Evolutionary conservation across 2,113 vertebrate species (phyloP), one percentile per base, ranked within the genome.

Genomic region (Onychorhynchus coronatus): DNA sequence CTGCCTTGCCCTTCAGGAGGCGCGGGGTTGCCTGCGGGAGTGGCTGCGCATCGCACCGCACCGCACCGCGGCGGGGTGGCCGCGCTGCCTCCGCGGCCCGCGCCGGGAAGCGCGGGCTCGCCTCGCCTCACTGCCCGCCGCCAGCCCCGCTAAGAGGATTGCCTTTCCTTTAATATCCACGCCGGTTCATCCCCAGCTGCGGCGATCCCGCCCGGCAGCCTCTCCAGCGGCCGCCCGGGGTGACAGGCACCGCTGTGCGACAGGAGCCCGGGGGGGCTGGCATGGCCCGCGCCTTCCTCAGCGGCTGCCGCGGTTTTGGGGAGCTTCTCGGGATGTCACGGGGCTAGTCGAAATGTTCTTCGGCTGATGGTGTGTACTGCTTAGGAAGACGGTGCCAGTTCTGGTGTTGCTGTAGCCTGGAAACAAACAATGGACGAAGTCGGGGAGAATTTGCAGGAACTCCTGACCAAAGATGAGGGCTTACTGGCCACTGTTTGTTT

Each of bases 141-240:
- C 81, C 92, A 30, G 35, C 71, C 82, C 88, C 86, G 55, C 74
- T 98, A 99, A 99, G 98, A 98, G 98, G 98, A 99, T 99, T 99
- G 98, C 56, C 58, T 97, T 98, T 98, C 98, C 97, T 98, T 98
- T 98, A 98, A 98, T 99, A 98, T 91, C 98, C 90, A 39, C 85
- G 91, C 88, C 78, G 91, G 97, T 94, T 97, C 89, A 85, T 91
- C 95, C 89, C 74, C 53, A 93, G 88, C 93, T 82, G 92, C 46
- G 42, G 68, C 88, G 71, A 86, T 85, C 91, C 82, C 85, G 81
- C 65, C 84, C 25, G 21, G 78, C 79, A 35, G 72, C 67, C 24
- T 79, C 62, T 53, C 75, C 85, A 59, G 68, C 65, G 41, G 46
- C 56, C 70, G 39, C 30, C 11, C 66, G 39, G 62, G 9, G 22